Conservation (phyloP, 1,140 invertebrate genomes). For the Xylocopa sonorina region DNA sequence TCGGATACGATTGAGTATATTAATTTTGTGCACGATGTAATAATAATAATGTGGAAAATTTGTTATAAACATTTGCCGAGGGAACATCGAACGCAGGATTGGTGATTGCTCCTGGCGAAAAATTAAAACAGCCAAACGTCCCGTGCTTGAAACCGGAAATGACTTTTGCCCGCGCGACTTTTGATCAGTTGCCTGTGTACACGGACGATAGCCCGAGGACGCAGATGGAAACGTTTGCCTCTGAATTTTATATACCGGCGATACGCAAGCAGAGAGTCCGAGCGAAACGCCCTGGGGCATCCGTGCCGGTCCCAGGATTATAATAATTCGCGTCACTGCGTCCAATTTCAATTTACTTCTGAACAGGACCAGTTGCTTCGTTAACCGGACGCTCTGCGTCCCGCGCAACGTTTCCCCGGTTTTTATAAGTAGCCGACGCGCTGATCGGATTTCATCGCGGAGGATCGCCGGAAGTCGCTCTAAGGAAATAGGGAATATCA, state of each 20-base stretch:
- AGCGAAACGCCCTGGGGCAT: slow-evolving; percentile 66
- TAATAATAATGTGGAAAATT: neutral
- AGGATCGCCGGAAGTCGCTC: neutral
- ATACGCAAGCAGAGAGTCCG: neutral
- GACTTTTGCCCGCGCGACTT: neutral
- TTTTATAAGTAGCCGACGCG: slow-evolving; percentile 3
- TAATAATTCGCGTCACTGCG: slow-evolving; percentile 79
- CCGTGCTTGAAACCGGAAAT: neutral
- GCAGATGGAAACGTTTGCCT: slow-evolving; percentile 15
- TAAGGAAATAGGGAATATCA: slow-evolving; percentile 4
- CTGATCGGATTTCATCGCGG: neutral
- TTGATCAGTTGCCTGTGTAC: neutral
- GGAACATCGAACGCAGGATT: neutral
- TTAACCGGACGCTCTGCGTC: slow-evolving; percentile 42
- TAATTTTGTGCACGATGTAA: neutral
- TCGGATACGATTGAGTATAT: too few relatives aligned
- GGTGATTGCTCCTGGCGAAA: neutral
- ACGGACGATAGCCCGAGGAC: neutral
- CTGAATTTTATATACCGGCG: slow-evolving; percentile 23
- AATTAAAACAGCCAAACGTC: slow-evolving; percentile 3
- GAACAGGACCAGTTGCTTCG: slow-evolving; percentile 52
- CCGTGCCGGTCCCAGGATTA: slow-evolving; percentile 68
- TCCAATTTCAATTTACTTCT: slow-evolving; percentile 77
- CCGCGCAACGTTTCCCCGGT: slow-evolving; percentile 17
- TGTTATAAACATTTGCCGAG: neutral